These are phyloP conservation scores for Otolemur crassicaudatus DNA, from an alignment of 2,797 vertebrate species.

Conservation along the genomic window DNA sequence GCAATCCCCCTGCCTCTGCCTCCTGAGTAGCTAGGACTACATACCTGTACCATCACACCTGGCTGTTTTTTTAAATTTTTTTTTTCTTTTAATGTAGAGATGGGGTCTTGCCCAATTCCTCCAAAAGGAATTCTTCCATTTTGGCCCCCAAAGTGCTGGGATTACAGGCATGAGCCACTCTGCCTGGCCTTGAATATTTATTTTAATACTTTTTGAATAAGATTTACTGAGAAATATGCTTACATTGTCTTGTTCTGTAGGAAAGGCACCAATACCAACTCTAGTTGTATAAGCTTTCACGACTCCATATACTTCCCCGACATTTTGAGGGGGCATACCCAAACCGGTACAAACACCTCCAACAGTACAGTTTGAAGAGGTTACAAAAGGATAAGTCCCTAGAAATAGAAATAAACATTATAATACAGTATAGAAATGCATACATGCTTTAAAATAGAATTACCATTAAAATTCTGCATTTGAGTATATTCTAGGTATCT, in stretches of 20 bases:
- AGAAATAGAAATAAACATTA: slow-evolving; percentile 67
- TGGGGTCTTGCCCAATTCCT: background rate
- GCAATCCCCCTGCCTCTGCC: background rate
- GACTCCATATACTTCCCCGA: slow-evolving; percentile 97
- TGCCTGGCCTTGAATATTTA: background rate
- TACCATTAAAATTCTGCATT: background rate
- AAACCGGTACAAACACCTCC: slow-evolving; percentile 98
- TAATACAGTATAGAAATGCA: background rate
- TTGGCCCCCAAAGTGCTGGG: background rate
- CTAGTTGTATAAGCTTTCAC: slow-evolving; percentile 98
- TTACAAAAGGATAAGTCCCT: slow-evolving; percentile 99
- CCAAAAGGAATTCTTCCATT: background rate
- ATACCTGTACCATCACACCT: background rate
- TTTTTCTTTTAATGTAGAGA: background rate
- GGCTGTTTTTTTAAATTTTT: background rate
- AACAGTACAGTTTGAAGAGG: slow-evolving; percentile 98
- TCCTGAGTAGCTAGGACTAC: background rate
- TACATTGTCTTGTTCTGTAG: slow-evolving; percentile 97
- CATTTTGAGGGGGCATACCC: slow-evolving; percentile 97
- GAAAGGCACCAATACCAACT: slow-evolving; percentile 98
- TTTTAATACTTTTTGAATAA: background rate
- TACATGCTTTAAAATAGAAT: slow-evolving; percentile 17
- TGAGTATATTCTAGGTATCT: background rate
- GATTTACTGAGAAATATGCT: slow-evolving; percentile 77
- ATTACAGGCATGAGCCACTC: background rate